Evolutionary conservation across 2,888 invertebrate species (phyloP).

Genomic region (Nebria salina): DNA sequence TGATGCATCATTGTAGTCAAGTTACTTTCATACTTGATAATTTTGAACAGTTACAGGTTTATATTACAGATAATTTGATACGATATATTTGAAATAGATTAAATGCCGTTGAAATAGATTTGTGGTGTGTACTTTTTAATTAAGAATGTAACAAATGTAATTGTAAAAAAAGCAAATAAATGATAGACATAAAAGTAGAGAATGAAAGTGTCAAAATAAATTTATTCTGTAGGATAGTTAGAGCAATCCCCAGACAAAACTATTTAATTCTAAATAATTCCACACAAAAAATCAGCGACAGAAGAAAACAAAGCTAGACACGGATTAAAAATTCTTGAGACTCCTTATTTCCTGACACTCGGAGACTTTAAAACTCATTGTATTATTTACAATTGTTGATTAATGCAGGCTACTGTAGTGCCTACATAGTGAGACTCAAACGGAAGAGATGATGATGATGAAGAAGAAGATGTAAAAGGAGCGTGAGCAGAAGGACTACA

Average conservation of each 20-base stretch:
- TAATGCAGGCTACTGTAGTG: constrained; percentile 3
- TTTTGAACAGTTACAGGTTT: not conserved
- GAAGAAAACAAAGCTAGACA: not conserved
- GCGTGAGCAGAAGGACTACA: constrained; percentile 1
- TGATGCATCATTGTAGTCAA: not conserved
- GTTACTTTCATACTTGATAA: not conserved
- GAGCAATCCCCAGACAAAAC: not conserved
- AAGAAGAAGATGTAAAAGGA: constrained; percentile 9
- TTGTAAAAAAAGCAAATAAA: no score
- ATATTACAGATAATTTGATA: not conserved
- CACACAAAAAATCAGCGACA: not conserved
- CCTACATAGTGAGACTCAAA: not conserved
- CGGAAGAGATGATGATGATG: not conserved
- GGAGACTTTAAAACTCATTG: not conserved
- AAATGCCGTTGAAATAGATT: no score
- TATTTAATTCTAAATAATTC: not conserved
- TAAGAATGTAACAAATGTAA: no score
- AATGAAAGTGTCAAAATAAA: no score
- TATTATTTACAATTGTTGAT: constrained; percentile 15
- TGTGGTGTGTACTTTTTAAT: no score
- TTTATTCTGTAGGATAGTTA: no score
- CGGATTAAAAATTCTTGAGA: not conserved
- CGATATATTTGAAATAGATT: no score
- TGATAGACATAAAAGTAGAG: no score
- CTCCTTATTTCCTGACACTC: not conserved